phyloP scores from a whole-genome alignment of 2,113 vertebrate species.

The Rhinopomastus cyanomelas region DNA sequence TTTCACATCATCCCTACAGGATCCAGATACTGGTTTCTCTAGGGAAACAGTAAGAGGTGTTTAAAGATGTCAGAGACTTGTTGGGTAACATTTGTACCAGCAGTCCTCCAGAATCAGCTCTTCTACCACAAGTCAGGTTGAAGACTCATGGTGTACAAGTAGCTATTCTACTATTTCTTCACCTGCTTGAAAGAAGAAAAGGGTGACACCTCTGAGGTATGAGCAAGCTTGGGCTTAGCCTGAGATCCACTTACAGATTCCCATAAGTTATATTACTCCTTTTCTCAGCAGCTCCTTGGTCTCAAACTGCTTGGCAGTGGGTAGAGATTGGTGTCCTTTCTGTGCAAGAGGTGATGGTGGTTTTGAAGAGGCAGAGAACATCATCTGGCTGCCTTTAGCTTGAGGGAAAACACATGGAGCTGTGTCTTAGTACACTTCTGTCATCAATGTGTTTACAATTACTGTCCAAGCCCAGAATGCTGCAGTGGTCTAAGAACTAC shows the following conservation, averaged over 20 bases:
- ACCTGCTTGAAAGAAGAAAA: background rate
- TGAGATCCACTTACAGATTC: background rate
- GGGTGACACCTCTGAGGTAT: constrained; percentile 9
- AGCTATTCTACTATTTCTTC: background rate
- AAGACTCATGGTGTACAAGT: background rate
- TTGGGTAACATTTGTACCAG: constrained; percentile 15
- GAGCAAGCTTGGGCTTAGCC: background rate
- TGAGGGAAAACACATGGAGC: background rate
- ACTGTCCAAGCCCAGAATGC: background rate
- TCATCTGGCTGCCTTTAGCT: background rate
- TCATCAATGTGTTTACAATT: background rate
- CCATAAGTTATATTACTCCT: background rate
- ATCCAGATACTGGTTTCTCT: background rate
- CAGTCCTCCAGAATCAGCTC: background rate
- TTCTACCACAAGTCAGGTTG: background rate
- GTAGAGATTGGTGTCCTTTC: background rate
- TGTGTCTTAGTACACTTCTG: background rate
- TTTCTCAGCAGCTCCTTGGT: background rate
- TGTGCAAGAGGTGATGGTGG: background rate
- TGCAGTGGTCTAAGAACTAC: background rate
- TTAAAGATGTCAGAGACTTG: background rate
- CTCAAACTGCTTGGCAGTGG: background rate
- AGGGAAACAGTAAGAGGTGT: background rate
- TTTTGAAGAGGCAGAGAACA: background rate
- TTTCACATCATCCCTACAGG: background rate